phyloP scores from a whole-genome alignment of 2,888 invertebrate species.

The Cataglyphis albicans region DNA sequence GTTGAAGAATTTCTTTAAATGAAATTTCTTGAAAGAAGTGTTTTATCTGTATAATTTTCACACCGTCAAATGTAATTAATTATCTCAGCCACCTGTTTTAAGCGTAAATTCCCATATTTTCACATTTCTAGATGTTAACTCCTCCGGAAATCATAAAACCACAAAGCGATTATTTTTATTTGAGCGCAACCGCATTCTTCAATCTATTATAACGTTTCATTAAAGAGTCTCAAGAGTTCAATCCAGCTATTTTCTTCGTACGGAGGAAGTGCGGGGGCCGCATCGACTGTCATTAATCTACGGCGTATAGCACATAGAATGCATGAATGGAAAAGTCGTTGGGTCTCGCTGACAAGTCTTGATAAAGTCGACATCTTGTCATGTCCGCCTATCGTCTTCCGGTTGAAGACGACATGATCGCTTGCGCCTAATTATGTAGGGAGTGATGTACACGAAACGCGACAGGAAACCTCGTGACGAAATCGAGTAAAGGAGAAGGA shows the following conservation, averaged over 20 bases:
- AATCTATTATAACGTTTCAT: constrained; percentile 30
- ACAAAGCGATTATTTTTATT: constrained; percentile 10
- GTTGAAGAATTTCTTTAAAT: background rate
- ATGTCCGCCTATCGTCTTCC: constrained; percentile 21
- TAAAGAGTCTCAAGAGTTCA: constrained; percentile 11
- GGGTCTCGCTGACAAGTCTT: constrained; percentile 19
- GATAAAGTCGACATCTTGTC: constrained; percentile 35
- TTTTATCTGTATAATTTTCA: background rate
- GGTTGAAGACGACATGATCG: constrained; percentile 51
- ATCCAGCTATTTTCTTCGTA: constrained; percentile 31
- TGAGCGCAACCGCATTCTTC: background rate
- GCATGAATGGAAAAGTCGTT: constrained; percentile 48
- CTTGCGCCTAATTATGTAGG: constrained; percentile 58
- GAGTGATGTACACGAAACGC: constrained; percentile 27
- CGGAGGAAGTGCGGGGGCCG: constrained; percentile 11
- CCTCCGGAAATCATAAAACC: constrained; percentile 12
- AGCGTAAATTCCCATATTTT: constrained; percentile 1
- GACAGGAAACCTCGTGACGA: constrained; percentile 47
- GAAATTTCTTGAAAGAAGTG: background rate
- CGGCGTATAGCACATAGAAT: background rate
- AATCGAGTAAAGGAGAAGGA: constrained; percentile 30
- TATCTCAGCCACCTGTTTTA: background rate
- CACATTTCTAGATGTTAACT: background rate
- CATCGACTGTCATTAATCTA: constrained; percentile 16
- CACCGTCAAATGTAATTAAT: constrained; percentile 1